phyloP scores from a whole-genome alignment of 2,888 invertebrate species.

The Carpatolechia fugitivella region DNA sequence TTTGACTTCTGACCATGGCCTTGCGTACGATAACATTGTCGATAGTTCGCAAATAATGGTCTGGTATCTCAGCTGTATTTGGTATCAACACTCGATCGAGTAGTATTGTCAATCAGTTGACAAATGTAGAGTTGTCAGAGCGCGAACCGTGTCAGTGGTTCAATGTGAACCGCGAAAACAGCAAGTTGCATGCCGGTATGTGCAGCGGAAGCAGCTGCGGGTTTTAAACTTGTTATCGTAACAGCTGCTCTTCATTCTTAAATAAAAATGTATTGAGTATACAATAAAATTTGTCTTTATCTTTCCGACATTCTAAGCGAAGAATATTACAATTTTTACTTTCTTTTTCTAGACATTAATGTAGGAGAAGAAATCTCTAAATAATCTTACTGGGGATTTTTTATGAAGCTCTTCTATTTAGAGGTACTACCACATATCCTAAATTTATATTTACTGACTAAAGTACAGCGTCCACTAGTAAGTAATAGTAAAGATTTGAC shows the following conservation, averaged over 20 bases:
- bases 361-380: too few relatives aligned
- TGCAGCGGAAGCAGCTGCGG: constrained; percentile 8
- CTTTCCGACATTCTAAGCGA: too few relatives aligned
- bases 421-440: too few relatives aligned
- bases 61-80: neutral
- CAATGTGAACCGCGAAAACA: constrained; percentile 34
- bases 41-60: constrained; percentile 1
- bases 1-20: constrained; percentile 8
- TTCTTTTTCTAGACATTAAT: too few relatives aligned
- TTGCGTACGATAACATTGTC: constrained; percentile 7
- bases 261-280: too few relatives aligned
- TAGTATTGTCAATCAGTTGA: constrained; percentile 19
- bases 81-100: neutral
- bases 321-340: too few relatives aligned
- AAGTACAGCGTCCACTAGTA: too few relatives aligned
- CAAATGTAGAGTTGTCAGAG: constrained; percentile 23
- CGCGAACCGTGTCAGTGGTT: constrained; percentile 40
- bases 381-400: too few relatives aligned
- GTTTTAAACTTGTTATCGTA: neutral
- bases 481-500: too few relatives aligned
- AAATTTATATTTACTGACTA: too few relatives aligned
- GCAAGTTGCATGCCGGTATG: constrained; percentile 11
- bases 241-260: neutral
- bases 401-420: too few relatives aligned
- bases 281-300: too few relatives aligned